Evolutionary conservation across 2,888 invertebrate species (phyloP), one percentile per base, ranked within the genome.

Genomic region (Scaptomyza reducta): DNA sequence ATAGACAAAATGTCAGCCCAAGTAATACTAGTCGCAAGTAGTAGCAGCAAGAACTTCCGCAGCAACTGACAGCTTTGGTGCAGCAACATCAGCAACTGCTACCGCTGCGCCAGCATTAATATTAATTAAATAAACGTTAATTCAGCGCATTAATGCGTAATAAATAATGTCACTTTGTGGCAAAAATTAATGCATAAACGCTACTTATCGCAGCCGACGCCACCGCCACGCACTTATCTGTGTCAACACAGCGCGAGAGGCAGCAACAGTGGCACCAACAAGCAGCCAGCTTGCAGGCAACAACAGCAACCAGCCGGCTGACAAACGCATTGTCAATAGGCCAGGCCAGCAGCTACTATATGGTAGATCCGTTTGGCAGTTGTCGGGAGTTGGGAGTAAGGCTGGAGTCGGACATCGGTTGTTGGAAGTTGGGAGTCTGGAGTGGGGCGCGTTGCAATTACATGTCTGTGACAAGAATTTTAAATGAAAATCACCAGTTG

Each of bases 101-200:
- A 50, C 47, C 57, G 67, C 74, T 71, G 67, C 44, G 42, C 51
- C 70, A 70, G 86, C 83, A 83, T 83, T 83, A 83, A 83, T 84
- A 84, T 84, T 84, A 84, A 84, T 88, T 88, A 84, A 88, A 88
- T 83, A 87, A 85, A 88, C 88, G 84, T 88, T 86, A 84, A 87
- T 88, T 86, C 84, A 84, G 77, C 87, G 82, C 86, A 86, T 84
- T 88, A 86, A 88, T 84, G 88, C 76, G 87, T 83, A 83, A 84
- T 84, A 88, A 84, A 84, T 84, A 88, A 84, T 88, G 87, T 77
- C 72, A 85, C 79, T 71, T 77, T 82, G 88, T 70, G 68, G 76
- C 79, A 68, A 77, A 88, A 84, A 84, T 84, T 84, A 84, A 84
- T 84, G 84, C 88, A 84, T 83, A 84, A 88, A 88, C 88, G 84